A percentile compares a stretch with the other conserved stretches of the same genome.
Conservation (phyloP, 1,140 invertebrate genomes). For the Heliconius hewitsoni region DNA sequence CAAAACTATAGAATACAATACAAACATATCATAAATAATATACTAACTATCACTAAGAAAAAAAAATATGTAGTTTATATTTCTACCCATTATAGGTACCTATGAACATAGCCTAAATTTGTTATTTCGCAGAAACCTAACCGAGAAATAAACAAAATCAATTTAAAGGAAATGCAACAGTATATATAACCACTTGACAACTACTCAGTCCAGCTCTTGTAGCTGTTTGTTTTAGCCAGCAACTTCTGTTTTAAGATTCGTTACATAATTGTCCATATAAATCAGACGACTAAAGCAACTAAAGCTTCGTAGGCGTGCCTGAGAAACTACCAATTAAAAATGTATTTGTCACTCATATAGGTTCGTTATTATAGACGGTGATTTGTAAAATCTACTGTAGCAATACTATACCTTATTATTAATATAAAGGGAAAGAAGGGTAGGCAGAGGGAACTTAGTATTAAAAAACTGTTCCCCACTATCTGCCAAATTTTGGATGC, state of each 20-base stretch:
- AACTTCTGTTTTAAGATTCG: slow-evolving; percentile 40
- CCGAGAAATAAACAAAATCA: not conserved
- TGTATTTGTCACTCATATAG: slow-evolving; percentile 23
- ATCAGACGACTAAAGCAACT: slow-evolving; percentile 31
- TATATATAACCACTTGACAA: slow-evolving; percentile 36
- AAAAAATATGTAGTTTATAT: no score
- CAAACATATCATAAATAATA: no score
- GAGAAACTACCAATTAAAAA: slow-evolving; percentile 53
- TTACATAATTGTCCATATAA: slow-evolving; percentile 44
- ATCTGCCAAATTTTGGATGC: no score
- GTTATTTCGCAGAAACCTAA: not conserved
- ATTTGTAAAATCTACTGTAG: not conserved
- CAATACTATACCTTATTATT: no score
- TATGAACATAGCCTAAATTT: no score
- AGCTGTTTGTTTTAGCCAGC: slow-evolving; percentile 33
- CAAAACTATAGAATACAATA: no score
- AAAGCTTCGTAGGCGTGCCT: slow-evolving; percentile 48
- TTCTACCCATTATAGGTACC: no score
- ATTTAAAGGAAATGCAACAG: slow-evolving; percentile 28
- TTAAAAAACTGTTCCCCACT: no score
- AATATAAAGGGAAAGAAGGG: no score
- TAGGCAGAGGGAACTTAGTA: no score
- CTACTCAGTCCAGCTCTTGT: slow-evolving; percentile 20
- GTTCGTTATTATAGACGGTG: not conserved
- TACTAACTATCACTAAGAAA: no score